Evolutionary conservation across 2,113 vertebrate genomes (phyloP).

Genomic region (Corydoras sp.): DNA sequence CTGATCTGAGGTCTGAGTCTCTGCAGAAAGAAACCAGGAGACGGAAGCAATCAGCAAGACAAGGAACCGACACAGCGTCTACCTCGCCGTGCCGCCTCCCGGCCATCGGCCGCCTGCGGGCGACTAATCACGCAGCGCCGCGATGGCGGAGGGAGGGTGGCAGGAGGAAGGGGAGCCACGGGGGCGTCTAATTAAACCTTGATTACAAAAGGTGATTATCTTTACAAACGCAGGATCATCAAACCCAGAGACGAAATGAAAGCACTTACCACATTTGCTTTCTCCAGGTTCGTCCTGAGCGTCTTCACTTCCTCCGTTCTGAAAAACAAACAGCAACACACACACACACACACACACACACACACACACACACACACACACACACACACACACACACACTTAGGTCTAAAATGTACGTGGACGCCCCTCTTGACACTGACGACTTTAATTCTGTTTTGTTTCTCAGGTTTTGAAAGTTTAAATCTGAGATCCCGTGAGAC

Average conservation of each 20-base stretch:
- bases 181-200: conserved; percentile 68
- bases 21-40: conserved; percentile 37
- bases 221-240: conserved; percentile 60
- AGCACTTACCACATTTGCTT: conserved; percentile 89
- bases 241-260: conserved; percentile 51
- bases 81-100: conserved; percentile 27
- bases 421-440: too few species aligned
- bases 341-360: too few species aligned
- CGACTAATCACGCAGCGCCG: conserved; percentile 58
- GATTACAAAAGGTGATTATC: conserved; percentile 70
- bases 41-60: conserved; percentile 62
- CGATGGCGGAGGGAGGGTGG: conserved; percentile 15
- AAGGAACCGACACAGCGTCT: conserved; percentile 51
- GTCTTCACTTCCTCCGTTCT: conserved; percentile 85
- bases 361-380: too few species aligned
- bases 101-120: conserved; percentile 49
- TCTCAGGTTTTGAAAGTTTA: too few species aligned
- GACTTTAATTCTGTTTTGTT: too few species aligned
- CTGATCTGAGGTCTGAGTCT: conserved; percentile 16
- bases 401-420: too few species aligned
- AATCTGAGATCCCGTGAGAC: too few species aligned
- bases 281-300: conserved; percentile 90
- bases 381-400: too few species aligned
- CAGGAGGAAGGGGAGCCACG: conserved; percentile 47
- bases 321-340: conserved; percentile 40